Conservation (phyloP, 2,113 vertebrate species). For the Archilochus colubris region DNA sequence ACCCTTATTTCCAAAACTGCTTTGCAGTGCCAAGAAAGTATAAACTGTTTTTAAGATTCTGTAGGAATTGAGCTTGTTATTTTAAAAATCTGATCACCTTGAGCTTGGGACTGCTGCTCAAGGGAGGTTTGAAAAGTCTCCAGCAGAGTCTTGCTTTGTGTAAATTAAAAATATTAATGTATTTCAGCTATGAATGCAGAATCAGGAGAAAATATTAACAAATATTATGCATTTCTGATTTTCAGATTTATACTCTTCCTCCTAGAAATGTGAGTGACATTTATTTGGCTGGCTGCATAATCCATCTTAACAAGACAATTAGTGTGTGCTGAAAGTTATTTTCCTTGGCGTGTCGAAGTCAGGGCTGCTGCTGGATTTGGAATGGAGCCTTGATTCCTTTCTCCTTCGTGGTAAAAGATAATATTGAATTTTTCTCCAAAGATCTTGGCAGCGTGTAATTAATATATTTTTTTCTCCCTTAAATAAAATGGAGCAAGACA, state of each 20-base stretch:
- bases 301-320: constrained; percentile 78
- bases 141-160: constrained; percentile 22
- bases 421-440: constrained; percentile 66
- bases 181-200: constrained; percentile 22
- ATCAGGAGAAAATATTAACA: background rate
- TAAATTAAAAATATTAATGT: constrained; percentile 61
- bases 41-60: background rate
- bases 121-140: constrained; percentile 22
- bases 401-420: constrained; percentile 48
- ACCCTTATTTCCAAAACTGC: background rate
- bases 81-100: constrained; percentile 36
- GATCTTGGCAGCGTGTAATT: constrained; percentile 68
- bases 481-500: constrained; percentile 48
- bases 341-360: constrained; percentile 52
- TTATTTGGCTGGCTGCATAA: constrained; percentile 75
- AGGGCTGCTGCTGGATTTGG: constrained; percentile 53
- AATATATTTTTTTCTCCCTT: constrained; percentile 20
- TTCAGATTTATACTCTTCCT: constrained; percentile 63
- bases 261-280: constrained; percentile 60
- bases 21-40: background rate
- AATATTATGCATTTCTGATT: constrained; percentile 37
- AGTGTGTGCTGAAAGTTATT: constrained; percentile 74
- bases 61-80: background rate
- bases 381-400: constrained; percentile 59
- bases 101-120: background rate